Base-by-base conservation (phyloP, 2,113 vertebrate genomes). In the Aplodontia rufa region DNA sequence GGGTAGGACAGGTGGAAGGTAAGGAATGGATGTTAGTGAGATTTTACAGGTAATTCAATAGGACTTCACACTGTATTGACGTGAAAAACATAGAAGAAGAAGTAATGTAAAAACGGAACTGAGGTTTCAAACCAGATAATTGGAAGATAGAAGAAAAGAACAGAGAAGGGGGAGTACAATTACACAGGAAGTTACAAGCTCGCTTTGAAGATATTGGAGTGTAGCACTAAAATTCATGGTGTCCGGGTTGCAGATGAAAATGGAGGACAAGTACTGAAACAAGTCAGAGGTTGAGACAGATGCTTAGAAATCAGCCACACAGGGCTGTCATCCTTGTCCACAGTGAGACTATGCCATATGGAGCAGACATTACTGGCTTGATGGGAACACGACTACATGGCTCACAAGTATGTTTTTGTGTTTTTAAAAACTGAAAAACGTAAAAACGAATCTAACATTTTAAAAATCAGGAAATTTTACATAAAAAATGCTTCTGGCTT, bases 381-480 rank as follows among this genome's bases (percentile, higher is more conserved):
- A 42, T 74, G 37, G 72, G 35, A 78, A 40, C 51, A 49, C 91
- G 69, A 76, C 47, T 58, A 37, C 28, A 8, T 58, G 92, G 24
- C 49, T 83, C 71, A 58, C 37, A 30, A 49, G 22, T 55, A 64
- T 80, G 32, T 95, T 71, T 68, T 32, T 86, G 28, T 79, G 32
- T 53, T 95, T 86, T 30, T 28, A 71, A 71, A 94, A 40, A 35
- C 17, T 60, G 42, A 42, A 64, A 80, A 45, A 53, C 51, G 26
- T 71, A 26, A 53, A 60, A 75, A 94, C 66, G 66, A 85, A 85
- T 22, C 28, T 78, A 88, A 69, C 20, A 37, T 85, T 84, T 93
- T 84, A 53, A 89, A 89, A 85, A 92, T 92, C 66, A 83, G 89
- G 42, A 89, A 64, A 75, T 86, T 91, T 47, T 81, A 91, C 72